phyloP scores from a whole-genome alignment of 2,797 vertebrate genomes.

The Limosa lapponica region DNA sequence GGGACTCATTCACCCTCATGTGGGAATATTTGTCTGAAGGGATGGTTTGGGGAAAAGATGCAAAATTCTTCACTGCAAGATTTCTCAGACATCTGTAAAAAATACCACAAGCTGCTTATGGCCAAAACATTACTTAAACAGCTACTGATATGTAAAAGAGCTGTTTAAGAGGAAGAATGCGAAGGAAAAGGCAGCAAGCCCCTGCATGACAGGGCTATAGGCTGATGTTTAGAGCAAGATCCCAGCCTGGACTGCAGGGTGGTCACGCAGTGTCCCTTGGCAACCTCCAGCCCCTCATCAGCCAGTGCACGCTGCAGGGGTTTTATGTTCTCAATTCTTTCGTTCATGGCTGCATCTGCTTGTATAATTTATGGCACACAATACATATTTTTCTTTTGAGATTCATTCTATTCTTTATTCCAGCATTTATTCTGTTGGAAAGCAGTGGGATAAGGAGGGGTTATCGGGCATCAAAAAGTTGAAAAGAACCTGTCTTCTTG shows the following conservation, averaged over 20 bases:
- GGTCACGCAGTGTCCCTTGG: slow-evolving; percentile 6
- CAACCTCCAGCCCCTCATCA: background rate
- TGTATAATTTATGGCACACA: slow-evolving; percentile 59
- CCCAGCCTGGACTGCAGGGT: background rate
- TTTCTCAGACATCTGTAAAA: background rate
- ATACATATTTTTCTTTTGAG: slow-evolving; percentile 35
- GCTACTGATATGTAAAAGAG: background rate
- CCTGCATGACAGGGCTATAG: background rate
- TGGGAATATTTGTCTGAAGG: background rate
- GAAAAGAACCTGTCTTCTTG: background rate
- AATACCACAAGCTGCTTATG: background rate
- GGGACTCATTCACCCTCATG: background rate
- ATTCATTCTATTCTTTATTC: background rate
- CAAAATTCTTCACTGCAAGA: background rate
- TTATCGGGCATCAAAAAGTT: background rate
- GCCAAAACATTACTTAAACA: background rate
- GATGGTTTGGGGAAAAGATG: background rate
- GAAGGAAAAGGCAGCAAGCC: background rate
- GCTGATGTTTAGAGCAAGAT: background rate
- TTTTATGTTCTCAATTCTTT: slow-evolving; percentile 29
- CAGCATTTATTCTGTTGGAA: background rate
- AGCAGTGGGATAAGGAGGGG: background rate
- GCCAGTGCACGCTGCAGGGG: background rate
- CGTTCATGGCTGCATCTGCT: background rate
- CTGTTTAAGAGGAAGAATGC: background rate